Evolutionary conservation across 2,113 vertebrate species (phyloP).

Genomic region (Leucoraja erinaceus): DNA sequence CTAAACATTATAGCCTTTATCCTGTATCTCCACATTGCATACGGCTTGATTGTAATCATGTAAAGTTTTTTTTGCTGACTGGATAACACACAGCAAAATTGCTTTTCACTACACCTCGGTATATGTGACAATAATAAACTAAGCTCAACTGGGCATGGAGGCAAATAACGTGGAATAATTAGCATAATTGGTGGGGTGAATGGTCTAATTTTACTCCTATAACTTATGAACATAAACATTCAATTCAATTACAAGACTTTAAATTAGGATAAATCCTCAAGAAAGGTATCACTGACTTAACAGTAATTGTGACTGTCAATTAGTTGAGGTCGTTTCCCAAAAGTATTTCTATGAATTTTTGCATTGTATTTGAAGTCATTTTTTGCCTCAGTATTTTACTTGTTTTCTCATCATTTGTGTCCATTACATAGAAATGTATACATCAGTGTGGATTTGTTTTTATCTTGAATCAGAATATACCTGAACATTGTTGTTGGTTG

Average conservation of each 20-base stretch:
- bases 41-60: too few relatives aligned
- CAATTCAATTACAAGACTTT: not conserved
- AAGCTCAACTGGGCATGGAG: too few relatives aligned
- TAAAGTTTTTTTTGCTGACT: too few relatives aligned
- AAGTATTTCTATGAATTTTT: not conserved
- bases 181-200: too few relatives aligned
- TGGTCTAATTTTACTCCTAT: too few relatives aligned
- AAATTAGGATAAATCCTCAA: not conserved
- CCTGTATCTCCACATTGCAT: too few relatives aligned
- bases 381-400: not conserved
- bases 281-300: not conserved
- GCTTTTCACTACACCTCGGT: too few relatives aligned
- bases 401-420: not conserved
- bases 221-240: not conserved
- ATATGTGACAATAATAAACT: too few relatives aligned
- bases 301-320: not conserved
- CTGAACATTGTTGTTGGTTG: not conserved
- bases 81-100: too few relatives aligned
- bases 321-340: not conserved
- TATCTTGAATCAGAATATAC: not conserved
- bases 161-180: too few relatives aligned
- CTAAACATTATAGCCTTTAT: too few relatives aligned
- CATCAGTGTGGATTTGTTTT: not conserved
- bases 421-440: not conserved
- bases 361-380: not conserved